Conservation (phyloP, 64 coral and sea anemone genomes). For the Stylophora pistillata region DNA sequence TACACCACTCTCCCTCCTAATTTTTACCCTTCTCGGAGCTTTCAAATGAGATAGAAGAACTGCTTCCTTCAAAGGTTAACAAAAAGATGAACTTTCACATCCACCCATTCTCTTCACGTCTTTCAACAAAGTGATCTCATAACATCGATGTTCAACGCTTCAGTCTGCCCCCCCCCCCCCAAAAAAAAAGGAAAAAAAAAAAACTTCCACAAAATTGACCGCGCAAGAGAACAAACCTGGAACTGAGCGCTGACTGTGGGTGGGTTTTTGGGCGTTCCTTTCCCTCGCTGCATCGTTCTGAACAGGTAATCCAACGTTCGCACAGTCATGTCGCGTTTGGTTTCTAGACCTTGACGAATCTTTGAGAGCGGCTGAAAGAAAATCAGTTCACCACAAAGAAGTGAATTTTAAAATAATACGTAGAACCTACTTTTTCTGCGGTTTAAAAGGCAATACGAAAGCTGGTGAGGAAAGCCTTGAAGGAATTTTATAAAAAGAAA, state of each 20-base stretch:
- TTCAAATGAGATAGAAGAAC: too few species aligned
- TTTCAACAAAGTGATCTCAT: too few species aligned
- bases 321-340: conserved; percentile 95
- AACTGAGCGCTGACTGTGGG: conserved; percentile 98
- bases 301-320: conserved; percentile 94
- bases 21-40: too few species aligned
- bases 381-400: not conserved
- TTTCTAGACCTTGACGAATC: conserved; percentile 90
- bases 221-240: conserved; percentile 59
- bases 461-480: too few species aligned
- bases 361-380: conserved; percentile 71
- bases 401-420: not conserved
- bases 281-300: conserved; percentile 66
- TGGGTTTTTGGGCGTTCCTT: conserved; percentile 91
- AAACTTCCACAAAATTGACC: too few species aligned
- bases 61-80: too few species aligned
- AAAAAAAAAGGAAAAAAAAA: too few species aligned
- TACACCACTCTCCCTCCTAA: too few species aligned
- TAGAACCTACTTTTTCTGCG: too few species aligned
- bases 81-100: too few species aligned
- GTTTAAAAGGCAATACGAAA: too few species aligned
- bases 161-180: not conserved
- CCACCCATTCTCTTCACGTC: too few species aligned
- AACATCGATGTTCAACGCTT: not conserved
- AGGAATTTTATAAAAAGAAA: not conserved